Evolutionary conservation across 2,113 vertebrate species (phyloP).

Genomic region (Rhadina sibilatrix): DNA sequence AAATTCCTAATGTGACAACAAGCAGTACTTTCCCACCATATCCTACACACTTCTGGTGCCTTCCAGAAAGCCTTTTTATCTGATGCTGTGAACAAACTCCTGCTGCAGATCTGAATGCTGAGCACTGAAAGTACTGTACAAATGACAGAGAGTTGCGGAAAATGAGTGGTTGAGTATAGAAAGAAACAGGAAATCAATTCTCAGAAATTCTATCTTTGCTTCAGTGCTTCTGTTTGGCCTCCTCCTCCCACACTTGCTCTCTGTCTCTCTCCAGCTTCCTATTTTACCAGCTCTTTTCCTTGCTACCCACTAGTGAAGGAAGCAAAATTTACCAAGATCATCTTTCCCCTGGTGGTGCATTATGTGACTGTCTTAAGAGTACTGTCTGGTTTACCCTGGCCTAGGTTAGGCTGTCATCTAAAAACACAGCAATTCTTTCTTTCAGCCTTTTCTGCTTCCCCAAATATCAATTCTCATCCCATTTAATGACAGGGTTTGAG

Average conservation of each 20-base stretch:
- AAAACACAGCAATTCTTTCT: background rate
- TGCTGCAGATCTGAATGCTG: background rate
- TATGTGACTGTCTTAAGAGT: background rate
- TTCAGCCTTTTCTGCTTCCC: background rate
- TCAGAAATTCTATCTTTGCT: background rate
- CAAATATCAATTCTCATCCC: background rate
- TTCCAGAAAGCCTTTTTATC: constrained; percentile 36
- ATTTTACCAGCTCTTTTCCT: background rate
- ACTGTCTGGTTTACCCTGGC: background rate
- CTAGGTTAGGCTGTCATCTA: background rate
- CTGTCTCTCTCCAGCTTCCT: background rate
- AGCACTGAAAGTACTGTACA: background rate
- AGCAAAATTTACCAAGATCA: background rate
- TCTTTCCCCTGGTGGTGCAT: background rate
- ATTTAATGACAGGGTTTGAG: background rate
- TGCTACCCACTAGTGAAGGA: background rate
- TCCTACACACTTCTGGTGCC: background rate
- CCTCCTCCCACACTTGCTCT: background rate
- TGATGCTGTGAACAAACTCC: background rate
- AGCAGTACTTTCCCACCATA: background rate
- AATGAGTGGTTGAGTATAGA: background rate
- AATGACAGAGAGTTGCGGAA: background rate
- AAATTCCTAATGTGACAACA: background rate
- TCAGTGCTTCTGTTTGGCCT: background rate
- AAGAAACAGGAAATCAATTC: constrained; percentile 17